Percentiles rank a stretch among this genome's conserved stretches.
These are phyloP conservation scores for Mugil cephalus DNA, from an alignment of 2,113 vertebrate genomes.

Conservation along the genomic window DNA sequence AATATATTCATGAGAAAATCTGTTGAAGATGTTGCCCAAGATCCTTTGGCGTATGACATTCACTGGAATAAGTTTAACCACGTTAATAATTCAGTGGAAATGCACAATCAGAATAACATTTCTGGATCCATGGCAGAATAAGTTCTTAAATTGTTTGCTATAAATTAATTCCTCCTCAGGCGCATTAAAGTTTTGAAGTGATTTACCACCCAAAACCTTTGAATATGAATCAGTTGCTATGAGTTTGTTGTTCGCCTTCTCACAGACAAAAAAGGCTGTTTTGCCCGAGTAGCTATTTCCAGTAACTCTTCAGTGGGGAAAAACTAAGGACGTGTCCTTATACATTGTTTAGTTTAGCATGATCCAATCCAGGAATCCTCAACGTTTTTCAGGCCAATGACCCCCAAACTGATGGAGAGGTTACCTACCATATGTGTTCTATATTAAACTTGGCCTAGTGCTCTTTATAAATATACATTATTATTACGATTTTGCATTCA, in stretches of 20 bases:
- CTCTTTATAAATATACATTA: too few species aligned
- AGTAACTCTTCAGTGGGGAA: conserved; percentile 14
- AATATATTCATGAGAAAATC: conserved; percentile 7
- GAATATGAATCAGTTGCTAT: conserved; percentile 8
- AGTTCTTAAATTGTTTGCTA: conserved; percentile 24
- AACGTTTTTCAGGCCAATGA: too few species aligned
- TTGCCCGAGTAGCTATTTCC: not conserved
- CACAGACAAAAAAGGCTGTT: not conserved
- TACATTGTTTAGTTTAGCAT: not conserved
- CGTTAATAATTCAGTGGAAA: conserved; percentile 46
- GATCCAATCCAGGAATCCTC: not conserved
- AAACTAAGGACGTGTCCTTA: not conserved
- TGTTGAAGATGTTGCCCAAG: not conserved
- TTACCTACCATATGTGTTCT: too few species aligned
- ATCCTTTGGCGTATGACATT: conserved; percentile 38
- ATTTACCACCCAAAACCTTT: conserved; percentile 11
- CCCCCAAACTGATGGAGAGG: too few species aligned
- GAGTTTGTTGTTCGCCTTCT: conserved; percentile 4
- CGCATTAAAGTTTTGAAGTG: conserved; percentile 10
- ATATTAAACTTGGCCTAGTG: too few species aligned
- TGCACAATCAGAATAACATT: conserved; percentile 21
- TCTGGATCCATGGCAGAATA: conserved; percentile 10
- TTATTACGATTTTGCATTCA: too few species aligned
- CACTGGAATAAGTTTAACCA: conserved; percentile 23
- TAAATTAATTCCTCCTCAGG: conserved; percentile 34